Base-by-base conservation (phyloP, 1,140 invertebrate species). In the Idris sp. region DNA sequence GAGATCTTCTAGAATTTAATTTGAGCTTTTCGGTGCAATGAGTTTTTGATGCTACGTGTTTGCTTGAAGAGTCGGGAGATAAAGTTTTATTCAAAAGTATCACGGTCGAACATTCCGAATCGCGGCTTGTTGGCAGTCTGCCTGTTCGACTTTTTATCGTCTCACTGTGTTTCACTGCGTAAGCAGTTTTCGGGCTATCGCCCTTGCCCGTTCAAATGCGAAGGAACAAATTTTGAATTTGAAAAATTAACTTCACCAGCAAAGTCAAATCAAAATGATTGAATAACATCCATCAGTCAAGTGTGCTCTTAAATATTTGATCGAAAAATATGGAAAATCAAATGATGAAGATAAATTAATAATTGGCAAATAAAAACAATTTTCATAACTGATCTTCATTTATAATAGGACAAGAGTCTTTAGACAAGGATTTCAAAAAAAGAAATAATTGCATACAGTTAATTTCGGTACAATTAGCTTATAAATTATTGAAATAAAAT, bases 21-120 rank as follows among this genome's bases (percentile, higher is more conserved):
- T 61, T 61, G 41, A 53, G 48, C 46, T 59, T 59, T 56, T 43
- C 30, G 15, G 41, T 46, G 48, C 54, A 54, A 71, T 62, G 18
- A 73, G 59, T 53, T 64, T 64, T 73, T 73, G 69, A 62, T 51
- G 51, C 56, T 72, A 48, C 38, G 33, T 68, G 53, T 68, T 68
- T 59, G 53, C 64, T 49, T 68, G 53, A 49, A 68, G 59, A 59
- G 64, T 59, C 64, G 46, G 48, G 41, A 56, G 46, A 49, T 54
- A 54, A 62, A 61, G 51, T 62, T 72, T 72, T 40, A 62, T 62
- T 62, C 49, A 72, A 72, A 62, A 54, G 51, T 62, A 53, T 56
- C 28, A 18, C 22, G 38, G 30, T 13, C 67, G 35, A 48, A 41
- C 19, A 26, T 44, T 72, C 58, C 31, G 49, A 48, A 56, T 48